Conservation (phyloP, 2,888 invertebrate genomes). For the Pandemis heparana region DNA sequence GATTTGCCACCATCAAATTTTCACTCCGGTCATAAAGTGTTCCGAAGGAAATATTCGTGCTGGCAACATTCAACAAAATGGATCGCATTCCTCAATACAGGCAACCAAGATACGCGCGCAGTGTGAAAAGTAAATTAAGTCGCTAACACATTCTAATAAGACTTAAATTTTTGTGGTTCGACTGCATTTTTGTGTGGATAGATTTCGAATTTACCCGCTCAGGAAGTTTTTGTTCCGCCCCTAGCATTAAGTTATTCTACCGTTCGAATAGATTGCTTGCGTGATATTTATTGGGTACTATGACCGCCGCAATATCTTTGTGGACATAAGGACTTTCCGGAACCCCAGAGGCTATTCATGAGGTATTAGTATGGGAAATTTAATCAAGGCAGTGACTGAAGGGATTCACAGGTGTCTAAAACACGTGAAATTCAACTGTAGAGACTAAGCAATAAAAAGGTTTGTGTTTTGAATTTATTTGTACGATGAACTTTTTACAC, state of each 20-base stretch:
- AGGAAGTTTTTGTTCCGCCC: constrained; percentile 1
- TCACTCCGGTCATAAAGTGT: constrained; percentile 20
- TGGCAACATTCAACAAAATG: constrained; percentile 18
- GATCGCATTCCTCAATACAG: constrained; percentile 17
- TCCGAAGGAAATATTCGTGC: constrained; percentile 6
- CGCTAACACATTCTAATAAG: background rate
- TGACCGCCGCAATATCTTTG: constrained; percentile 28
- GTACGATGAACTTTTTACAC: background rate
- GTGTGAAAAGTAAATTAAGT: background rate
- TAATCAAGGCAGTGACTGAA: constrained; percentile 29
- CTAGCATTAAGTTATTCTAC: constrained; percentile 13
- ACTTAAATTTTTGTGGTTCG: background rate
- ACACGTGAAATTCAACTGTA: background rate
- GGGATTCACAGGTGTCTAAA: constrained; percentile 11
- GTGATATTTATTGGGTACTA: constrained; percentile 25
- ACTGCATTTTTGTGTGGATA: constrained; percentile 2
- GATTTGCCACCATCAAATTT: constrained; percentile 32
- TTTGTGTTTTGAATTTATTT: background rate
- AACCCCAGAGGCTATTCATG: constrained; percentile 26
- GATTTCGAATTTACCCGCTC: background rate
- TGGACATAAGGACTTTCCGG: constrained; percentile 10
- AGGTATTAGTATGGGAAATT: constrained; percentile 37
- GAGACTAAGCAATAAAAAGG: background rate
- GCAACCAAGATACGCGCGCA: background rate
- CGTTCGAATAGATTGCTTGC: constrained; percentile 21